Percentiles rank a stretch among this genome's conserved stretches.
Conservation (phyloP, 2,888 invertebrate species). For the Ochlodes sylvanus region DNA sequence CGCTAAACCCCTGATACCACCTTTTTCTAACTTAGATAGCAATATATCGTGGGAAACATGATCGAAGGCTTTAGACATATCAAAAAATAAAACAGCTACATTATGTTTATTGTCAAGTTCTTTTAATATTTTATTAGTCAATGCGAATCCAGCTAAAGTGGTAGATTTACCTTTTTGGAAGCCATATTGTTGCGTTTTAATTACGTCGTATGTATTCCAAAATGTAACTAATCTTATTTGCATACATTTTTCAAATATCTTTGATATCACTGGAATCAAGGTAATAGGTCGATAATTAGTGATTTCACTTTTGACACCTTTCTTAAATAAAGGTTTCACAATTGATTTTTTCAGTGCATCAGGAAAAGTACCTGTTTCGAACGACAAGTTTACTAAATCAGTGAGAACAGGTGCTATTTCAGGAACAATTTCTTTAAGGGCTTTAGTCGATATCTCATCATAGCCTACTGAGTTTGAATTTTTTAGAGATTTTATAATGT, state of each 20-base stretch:
- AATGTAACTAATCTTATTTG: slow-evolving; percentile 16
- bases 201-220: slow-evolving; percentile 6
- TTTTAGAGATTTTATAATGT: slow-evolving; percentile 18
- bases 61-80: slow-evolving; percentile 28
- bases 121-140: slow-evolving; percentile 9
- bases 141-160: slow-evolving; percentile 17
- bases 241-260: slow-evolving; percentile 31
- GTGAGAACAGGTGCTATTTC: not conserved
- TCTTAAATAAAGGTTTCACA: slow-evolving; percentile 17
- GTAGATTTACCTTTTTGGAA: slow-evolving; percentile 25
- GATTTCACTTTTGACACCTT: slow-evolving; percentile 6
- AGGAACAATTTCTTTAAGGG: not conserved
- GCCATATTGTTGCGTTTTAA: slow-evolving; percentile 18
- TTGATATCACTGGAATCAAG: slow-evolving; percentile 17
- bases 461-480: slow-evolving; percentile 13
- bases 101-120: slow-evolving; percentile 11
- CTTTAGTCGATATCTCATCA: slow-evolving; percentile 19
- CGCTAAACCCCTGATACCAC: not conserved
- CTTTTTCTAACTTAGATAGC: not conserved
- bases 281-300: slow-evolving; percentile 28
- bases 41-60: slow-evolving; percentile 8
- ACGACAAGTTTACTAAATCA: slow-evolving; percentile 28
- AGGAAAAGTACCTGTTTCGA: slow-evolving; percentile 10
- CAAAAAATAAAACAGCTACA: slow-evolving; percentile 12
- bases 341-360: slow-evolving; percentile 13